Evolutionary conservation across 1,140 invertebrate species (phyloP).

Genomic region (Cheumatopsyche charites): DNA sequence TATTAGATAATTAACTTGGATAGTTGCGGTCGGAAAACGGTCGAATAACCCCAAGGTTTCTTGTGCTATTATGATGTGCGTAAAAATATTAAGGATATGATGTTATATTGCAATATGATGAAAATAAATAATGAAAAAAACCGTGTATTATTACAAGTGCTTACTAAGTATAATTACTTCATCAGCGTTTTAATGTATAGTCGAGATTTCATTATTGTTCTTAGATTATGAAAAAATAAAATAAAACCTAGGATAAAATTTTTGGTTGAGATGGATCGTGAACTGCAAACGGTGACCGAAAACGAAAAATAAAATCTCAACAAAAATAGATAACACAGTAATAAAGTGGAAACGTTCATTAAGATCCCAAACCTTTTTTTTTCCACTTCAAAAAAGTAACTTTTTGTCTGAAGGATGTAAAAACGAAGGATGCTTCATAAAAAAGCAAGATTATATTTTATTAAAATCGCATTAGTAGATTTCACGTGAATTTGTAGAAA

Average conservation of each 20-base stretch:
- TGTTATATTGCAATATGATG: too few relatives aligned
- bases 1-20: slow-evolving; percentile 8
- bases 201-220: too few relatives aligned
- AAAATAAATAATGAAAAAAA: too few relatives aligned
- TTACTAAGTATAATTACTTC: too few relatives aligned
- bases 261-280: slow-evolving; percentile 5
- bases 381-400: not conserved
- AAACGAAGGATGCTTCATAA: slow-evolving; percentile 13
- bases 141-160: too few relatives aligned
- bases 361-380: slow-evolving; percentile 14
- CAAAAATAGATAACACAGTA: slow-evolving; percentile 22
- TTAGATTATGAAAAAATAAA: too few relatives aligned
- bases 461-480: slow-evolving; percentile 4
- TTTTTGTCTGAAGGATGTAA: not conserved
- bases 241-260: not conserved
- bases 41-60: not conserved
- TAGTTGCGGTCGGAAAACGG: slow-evolving; percentile 7
- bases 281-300: not conserved
- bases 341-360: slow-evolving; percentile 18
- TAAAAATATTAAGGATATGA: too few relatives aligned
- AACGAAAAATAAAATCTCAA: slow-evolving; percentile 17
- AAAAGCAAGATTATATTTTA: slow-evolving; percentile 4
- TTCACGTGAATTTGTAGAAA: not conserved
- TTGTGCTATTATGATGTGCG: too few relatives aligned
- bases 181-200: too few relatives aligned